These are phyloP conservation scores for Thaleichthys pacificus DNA, from an alignment of 2,797 vertebrate genomes.

Conservation along the genomic window DNA sequence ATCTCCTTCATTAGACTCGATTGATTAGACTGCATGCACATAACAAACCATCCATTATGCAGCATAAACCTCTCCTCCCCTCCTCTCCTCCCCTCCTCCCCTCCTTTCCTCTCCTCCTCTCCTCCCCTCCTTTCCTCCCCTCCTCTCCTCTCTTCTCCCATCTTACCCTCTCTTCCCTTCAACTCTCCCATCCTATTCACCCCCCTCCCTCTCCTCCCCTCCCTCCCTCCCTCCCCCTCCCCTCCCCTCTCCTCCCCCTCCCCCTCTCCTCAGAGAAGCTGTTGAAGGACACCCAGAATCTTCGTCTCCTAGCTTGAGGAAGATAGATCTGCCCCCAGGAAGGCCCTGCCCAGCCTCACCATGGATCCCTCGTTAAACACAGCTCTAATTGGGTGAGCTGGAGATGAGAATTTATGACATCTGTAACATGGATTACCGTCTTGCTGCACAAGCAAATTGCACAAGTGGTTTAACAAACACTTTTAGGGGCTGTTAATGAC, in stretches of 20 bases:
- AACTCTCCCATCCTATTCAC: too few species aligned
- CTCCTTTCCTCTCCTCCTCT: not conserved
- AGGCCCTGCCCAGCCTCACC: not conserved
- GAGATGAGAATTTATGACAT: conserved; percentile 50
- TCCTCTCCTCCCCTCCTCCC: not conserved
- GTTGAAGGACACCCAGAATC: not conserved
- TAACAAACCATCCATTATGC: too few species aligned
- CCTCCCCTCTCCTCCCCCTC: not conserved
- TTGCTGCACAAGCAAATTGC: conserved; percentile 56
- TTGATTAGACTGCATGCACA: too few species aligned
- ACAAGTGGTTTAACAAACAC: conserved; percentile 60
- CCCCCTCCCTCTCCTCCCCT: not conserved
- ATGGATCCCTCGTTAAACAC: conserved; percentile 51
- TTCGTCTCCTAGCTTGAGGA: not conserved
- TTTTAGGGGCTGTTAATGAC: conserved; percentile 61
- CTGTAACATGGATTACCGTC: conserved; percentile 63
- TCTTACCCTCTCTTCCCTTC: not conserved
- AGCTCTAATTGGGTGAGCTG: conserved; percentile 59
- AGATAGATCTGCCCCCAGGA: too few species aligned
- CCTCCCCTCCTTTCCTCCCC: not conserved
- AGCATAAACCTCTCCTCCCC: not conserved
- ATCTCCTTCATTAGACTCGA: too few species aligned
- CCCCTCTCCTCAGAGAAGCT: not conserved
- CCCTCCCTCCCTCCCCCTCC: not conserved
- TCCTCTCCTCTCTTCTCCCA: not conserved